Base-by-base conservation (phyloP, 2,113 vertebrate genomes). In the Dipodomys ordii region DNA sequence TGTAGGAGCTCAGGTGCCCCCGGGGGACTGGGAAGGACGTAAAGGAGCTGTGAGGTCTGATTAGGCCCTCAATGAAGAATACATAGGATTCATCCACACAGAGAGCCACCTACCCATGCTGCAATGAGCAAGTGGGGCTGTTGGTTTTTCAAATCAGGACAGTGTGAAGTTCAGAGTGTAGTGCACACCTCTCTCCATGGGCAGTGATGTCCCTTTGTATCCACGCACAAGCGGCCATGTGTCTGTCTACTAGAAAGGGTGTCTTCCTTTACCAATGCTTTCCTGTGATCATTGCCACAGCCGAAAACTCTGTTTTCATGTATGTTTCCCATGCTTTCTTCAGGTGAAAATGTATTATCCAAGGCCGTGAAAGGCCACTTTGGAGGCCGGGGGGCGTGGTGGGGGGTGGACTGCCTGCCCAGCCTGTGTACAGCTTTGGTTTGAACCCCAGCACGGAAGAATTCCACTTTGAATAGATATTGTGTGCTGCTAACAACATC, bases 401-500 rank as follows among this genome's bases (percentile, higher is more conserved):
- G 49, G 49, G 53, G 15, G 3, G 53, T 18, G 3, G 15, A 16
- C 12, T 57, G 15, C 53, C 53, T 16, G 53, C 53, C 16, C 19
- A 4, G 53, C 53, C 12, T 18, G 15, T 57, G 53, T 4, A 57
- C 4, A 13, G 53, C 53, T 57, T 57, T 4, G 53, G 53, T 57
- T 57, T 57, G 53, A 57, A 15, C 53, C 53, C 53, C 53, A 4
- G 53, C 53, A 57, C 15, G 53, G 53, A 57, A 57, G 53, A 57
- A 57, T 57, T 64, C 23, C 62, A 64, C 15, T 65, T 57, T 60
- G 23, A 80, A 67, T 44, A 93, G 57, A 72, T 65, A 60, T 53
- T 86, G 62, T 92, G 60, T 78, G 39, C 16, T 91, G 11, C 60
- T 72, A 67, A 64, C 83, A 80, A 88, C 89, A 68, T 94, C 32